Evolutionary conservation across 1,140 invertebrate genomes (phyloP).

Genomic region (Vollenhovia emeryi): DNA sequence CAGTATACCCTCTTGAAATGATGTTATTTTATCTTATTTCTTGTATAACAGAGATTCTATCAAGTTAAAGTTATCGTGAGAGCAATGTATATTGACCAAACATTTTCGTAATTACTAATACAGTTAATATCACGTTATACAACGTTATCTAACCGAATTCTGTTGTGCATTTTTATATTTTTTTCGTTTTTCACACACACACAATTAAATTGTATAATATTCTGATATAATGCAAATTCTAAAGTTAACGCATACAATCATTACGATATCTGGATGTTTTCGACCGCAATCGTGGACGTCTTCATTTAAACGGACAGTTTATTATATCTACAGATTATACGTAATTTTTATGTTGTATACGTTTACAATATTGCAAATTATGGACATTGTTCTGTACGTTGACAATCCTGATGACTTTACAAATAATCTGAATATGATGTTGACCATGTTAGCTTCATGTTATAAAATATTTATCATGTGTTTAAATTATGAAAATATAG

Average conservation of each 20-base stretch:
- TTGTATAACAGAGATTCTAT: neutral
- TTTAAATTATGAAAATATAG: slow-evolving; percentile 30
- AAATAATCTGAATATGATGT: slow-evolving; percentile 63
- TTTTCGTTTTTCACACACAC: neutral
- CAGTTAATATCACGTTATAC: no score
- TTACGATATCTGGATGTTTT: slow-evolving; percentile 30
- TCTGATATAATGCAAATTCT: slow-evolving; percentile 34
- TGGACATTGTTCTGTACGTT: slow-evolving; percentile 28
- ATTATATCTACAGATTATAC: neutral
- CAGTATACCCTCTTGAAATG: neutral
- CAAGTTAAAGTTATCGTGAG: neutral
- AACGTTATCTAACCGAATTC: neutral
- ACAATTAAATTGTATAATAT: no score
- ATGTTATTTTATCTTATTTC: neutral
- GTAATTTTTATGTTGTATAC: neutral
- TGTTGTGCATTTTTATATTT: neutral
- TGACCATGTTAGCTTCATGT: slow-evolving; percentile 42
- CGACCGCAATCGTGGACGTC: slow-evolving; percentile 40
- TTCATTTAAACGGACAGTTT: neutral
- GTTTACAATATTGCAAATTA: slow-evolving; percentile 17
- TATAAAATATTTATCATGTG: slow-evolving; percentile 59
- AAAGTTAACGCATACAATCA: neutral
- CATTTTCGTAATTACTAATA: neutral
- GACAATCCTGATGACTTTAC: slow-evolving; percentile 59
- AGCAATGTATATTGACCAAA: neutral